These are phyloP conservation scores for Dolichotis patagonum DNA, from an alignment of 2,113 vertebrate species.

Conservation along the genomic window DNA sequence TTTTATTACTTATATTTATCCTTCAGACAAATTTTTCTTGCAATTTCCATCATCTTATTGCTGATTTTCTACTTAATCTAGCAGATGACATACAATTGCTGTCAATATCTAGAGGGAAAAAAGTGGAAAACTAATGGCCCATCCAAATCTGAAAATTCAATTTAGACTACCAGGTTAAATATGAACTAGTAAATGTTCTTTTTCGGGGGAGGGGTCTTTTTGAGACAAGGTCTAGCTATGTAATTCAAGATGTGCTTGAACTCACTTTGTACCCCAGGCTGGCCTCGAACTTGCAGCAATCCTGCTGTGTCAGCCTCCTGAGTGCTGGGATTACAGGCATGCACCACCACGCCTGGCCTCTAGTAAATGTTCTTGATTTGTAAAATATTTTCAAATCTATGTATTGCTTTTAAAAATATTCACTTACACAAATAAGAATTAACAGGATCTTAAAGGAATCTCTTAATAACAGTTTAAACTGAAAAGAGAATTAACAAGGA, in stretches of 20 bases:
- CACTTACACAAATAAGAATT: not conserved
- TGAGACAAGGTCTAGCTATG: no score
- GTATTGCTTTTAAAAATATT: not conserved
- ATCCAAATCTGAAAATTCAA: slow-evolving; percentile 4
- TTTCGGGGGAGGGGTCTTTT: no score
- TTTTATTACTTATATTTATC: slow-evolving; percentile 50
- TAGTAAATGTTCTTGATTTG: not conserved
- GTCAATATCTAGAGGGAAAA: not conserved
- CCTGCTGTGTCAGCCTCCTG: no score
- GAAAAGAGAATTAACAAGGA: not conserved
- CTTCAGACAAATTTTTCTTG: not conserved
- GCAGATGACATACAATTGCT: not conserved
- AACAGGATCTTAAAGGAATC: not conserved
- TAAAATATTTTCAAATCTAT: not conserved
- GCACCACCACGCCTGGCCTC: no score
- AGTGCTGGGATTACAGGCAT: no score
- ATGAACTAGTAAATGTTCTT: not conserved
- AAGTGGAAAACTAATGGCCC: not conserved
- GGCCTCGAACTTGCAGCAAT: no score
- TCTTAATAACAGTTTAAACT: not conserved
- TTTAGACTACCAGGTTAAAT: not conserved
- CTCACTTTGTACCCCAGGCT: no score
- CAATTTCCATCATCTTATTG: not conserved
- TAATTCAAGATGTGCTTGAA: no score
- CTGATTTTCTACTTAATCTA: slow-evolving; percentile 52